Percentiles rank a stretch among this genome's conserved stretches.
These are phyloP conservation scores for Poeciliopsis infans DNA, from an alignment of 2,797 vertebrate species.

Conservation along the genomic window DNA sequence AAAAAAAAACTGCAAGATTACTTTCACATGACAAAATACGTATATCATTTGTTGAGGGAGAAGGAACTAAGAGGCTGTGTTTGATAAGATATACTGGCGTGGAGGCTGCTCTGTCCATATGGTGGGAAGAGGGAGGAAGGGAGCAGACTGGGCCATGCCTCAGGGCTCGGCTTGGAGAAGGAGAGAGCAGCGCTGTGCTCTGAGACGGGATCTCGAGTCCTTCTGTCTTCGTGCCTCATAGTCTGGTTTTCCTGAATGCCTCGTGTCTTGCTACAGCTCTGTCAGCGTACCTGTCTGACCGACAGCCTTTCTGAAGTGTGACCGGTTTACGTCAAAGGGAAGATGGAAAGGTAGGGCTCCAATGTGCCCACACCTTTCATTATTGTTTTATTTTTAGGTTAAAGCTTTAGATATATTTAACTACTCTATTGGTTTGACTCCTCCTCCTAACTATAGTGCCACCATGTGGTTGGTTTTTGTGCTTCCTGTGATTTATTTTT, in stretches of 20 bases:
- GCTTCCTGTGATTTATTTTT: background rate
- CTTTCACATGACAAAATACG: conserved; percentile 36
- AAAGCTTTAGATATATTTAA: conserved; percentile 1
- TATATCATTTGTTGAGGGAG: conserved; percentile 32
- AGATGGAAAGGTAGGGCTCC: conserved; percentile 8
- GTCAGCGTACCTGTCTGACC: conserved; percentile 25
- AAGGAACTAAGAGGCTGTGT: conserved; percentile 38
- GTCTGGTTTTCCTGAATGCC: conserved; percentile 47
- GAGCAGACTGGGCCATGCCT: conserved; percentile 75
- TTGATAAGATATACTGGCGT: conserved; percentile 56
- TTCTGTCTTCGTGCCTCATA: conserved; percentile 59
- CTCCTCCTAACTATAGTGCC: background rate
- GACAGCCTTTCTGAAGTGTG: conserved; percentile 13
- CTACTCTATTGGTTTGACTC: background rate
- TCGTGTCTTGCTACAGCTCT: conserved; percentile 13
- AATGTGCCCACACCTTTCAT: background rate
- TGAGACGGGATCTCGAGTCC: conserved; percentile 59
- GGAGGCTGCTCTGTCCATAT: conserved; percentile 72
- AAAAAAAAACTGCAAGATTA: conserved; percentile 19
- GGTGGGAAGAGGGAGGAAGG: conserved; percentile 65
- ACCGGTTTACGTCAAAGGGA: background rate
- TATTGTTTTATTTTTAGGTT: conserved; percentile 1
- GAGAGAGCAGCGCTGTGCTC: conserved; percentile 56
- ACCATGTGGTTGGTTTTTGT: background rate
- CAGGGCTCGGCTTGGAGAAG: conserved; percentile 62